Conservation (phyloP, 2,797 vertebrate species). For the Coreius guichenoti region DNA sequence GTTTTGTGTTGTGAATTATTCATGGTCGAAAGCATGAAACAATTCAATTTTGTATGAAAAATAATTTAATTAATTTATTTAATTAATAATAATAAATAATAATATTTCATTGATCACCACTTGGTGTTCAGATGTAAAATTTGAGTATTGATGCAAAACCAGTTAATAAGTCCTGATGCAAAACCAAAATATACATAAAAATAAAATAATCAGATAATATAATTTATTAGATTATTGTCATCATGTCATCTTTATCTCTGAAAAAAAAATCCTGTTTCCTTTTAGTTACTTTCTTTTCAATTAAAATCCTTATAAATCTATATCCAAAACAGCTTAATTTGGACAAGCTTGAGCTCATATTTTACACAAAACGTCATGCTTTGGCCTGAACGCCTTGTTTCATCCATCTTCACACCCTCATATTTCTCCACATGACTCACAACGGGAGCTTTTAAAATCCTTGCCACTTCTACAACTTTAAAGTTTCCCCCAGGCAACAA, state of each 20-base stretch:
- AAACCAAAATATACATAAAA: neutral
- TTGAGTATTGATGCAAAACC: neutral
- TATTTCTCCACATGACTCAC: constrained; percentile 18
- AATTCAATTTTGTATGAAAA: too few species aligned
- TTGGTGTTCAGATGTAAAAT: neutral
- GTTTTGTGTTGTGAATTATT: neutral
- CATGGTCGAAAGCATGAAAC: neutral
- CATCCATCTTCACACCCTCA: constrained; percentile 2
- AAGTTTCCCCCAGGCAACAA: constrained; percentile 22
- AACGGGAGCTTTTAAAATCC: constrained; percentile 20
- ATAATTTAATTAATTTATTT: neutral
- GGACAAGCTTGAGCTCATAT: neutral
- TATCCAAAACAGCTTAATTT: neutral
- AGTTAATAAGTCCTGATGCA: neutral
- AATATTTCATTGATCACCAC: neutral
- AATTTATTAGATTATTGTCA: neutral
- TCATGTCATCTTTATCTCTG: neutral
- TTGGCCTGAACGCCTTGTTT: neutral
- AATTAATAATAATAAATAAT: neutral
- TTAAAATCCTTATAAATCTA: neutral
- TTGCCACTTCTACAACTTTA: constrained; percentile 11
- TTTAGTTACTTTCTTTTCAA: neutral
- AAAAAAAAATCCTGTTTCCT: neutral
- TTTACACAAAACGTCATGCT: neutral
- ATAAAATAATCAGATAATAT: neutral